Base-by-base conservation (phyloP, 2,113 vertebrate species). In the Okapia johnstoni region DNA sequence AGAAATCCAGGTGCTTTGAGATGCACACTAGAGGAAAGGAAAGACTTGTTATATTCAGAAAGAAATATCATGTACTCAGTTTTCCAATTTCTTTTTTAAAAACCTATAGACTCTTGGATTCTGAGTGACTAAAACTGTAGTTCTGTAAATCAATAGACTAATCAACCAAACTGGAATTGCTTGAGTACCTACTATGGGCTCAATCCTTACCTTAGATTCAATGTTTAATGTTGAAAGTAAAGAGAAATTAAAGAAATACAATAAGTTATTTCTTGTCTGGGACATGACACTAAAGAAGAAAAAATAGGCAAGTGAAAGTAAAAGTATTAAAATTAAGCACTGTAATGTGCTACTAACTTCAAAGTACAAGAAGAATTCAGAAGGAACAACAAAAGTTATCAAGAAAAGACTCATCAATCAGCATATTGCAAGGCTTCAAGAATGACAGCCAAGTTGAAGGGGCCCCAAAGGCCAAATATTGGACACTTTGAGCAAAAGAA, bases 1-100 rank as follows among this genome's bases (percentile, higher is more conserved):
- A 98, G 92, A 97, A 92, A 95, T n/a, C 89, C 97, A 97, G 97
- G 91, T 97, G 97, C n/a, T 97, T 80, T 92, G 79, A 96, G 94
- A 89, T 36, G 2, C 54, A 77, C 55, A 55, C 88, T 88, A 80
- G 55, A 87, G 92, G 26, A 94, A 96, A 96, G 19, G 6, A 93
- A 26, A 96, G 17, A 60, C 8, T 70, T 87, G 23, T 33, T 85
- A 17, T 63, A 80, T 57, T 89, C 57, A 87, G 52, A 97, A 89
- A 83, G 76, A 33, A 93, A 63, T 43, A 73, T n/a, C 73, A 58
- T 36, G 40, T 1, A 79, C 48, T 70, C 36, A n/a, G 10, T 81
- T 80, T 88, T 77, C 50, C 57, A 95, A 80, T 66, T 88, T 25
- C 30, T 66, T 36, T 13, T 73, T 36, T 7, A 33, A 28, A 76